These are phyloP conservation scores for Euzophera pinguis DNA, from an alignment of 2,888 invertebrate species.

Conservation along the genomic window DNA sequence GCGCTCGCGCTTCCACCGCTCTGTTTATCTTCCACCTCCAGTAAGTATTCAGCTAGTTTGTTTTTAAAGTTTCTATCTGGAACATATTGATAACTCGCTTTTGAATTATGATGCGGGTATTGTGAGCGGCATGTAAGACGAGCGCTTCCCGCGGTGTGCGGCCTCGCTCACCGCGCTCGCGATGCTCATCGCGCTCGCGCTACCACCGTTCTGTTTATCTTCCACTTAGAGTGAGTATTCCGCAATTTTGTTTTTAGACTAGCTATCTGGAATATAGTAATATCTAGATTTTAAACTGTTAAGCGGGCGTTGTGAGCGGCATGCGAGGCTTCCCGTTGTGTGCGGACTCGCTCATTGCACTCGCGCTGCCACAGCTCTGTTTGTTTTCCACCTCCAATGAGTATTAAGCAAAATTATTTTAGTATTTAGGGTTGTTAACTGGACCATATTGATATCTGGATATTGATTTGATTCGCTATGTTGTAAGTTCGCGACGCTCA, in stretches of 20 bases:
- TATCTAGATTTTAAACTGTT: constrained; percentile 61
- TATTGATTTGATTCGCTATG: constrained; percentile 37
- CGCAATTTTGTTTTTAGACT: not conserved
- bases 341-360: constrained; percentile 56
- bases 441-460: too few relatives aligned
- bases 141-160: constrained; percentile 60
- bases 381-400: constrained; percentile 4
- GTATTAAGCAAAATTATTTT: not conserved
- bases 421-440: not conserved
- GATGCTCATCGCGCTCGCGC: constrained; percentile 47
- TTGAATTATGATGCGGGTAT: constrained; percentile 68
- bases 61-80: not conserved
- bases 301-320: constrained; percentile 59
- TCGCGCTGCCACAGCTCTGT: constrained; percentile 24
- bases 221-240: constrained; percentile 3
- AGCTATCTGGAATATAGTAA: too few relatives aligned
- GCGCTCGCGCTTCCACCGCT: constrained; percentile 31
- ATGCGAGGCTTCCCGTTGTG: constrained; percentile 65
- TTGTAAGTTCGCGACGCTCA: too few relatives aligned
- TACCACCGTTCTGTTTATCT: constrained; percentile 14
- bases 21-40: constrained; percentile 11
- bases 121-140: constrained; percentile 66
- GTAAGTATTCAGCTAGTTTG: not conserved
- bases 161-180: constrained; percentile 66
- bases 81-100: too few relatives aligned